These are phyloP conservation scores for Aldrovandia affinis DNA, from an alignment of 2,797 vertebrate species.

Conservation along the genomic window DNA sequence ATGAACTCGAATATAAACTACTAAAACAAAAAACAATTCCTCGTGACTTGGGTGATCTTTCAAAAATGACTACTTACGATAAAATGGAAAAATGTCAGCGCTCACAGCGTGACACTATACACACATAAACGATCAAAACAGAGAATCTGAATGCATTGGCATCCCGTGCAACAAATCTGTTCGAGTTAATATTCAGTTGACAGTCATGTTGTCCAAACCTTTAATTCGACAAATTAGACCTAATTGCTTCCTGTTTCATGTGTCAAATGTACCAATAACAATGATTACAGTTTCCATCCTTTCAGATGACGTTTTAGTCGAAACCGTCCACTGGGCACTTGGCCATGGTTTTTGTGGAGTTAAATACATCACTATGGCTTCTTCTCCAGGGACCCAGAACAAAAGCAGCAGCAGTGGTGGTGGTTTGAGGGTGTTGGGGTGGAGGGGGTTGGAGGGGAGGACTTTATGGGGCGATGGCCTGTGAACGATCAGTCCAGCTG, in stretches of 20 bases:
- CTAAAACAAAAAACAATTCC: too few species aligned
- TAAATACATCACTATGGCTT: neutral
- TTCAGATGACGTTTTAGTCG: neutral
- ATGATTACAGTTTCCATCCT: constrained; percentile 2
- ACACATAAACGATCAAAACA: neutral
- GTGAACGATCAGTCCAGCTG: constrained; percentile 58
- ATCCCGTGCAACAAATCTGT: neutral
- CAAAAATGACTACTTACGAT: neutral
- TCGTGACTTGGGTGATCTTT: too few species aligned
- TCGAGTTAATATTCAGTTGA: neutral
- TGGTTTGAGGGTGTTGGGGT: neutral
- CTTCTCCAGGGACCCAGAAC: neutral
- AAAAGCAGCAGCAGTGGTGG: neutral
- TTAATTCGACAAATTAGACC: constrained; percentile 14
- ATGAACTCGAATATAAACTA: too few species aligned
- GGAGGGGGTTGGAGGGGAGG: neutral
- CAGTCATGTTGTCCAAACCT: constrained; percentile 2
- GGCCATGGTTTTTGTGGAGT: neutral
- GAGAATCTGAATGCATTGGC: neutral
- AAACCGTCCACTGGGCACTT: neutral
- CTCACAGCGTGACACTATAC: neutral
- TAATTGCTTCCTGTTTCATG: constrained; percentile 26
- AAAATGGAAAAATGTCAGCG: neutral
- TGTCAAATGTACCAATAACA: constrained; percentile 5
- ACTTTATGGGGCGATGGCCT: constrained; percentile 26